phyloP scores from a whole-genome alignment of 1,140 invertebrate genomes.

The Orchesella cincta region DNA sequence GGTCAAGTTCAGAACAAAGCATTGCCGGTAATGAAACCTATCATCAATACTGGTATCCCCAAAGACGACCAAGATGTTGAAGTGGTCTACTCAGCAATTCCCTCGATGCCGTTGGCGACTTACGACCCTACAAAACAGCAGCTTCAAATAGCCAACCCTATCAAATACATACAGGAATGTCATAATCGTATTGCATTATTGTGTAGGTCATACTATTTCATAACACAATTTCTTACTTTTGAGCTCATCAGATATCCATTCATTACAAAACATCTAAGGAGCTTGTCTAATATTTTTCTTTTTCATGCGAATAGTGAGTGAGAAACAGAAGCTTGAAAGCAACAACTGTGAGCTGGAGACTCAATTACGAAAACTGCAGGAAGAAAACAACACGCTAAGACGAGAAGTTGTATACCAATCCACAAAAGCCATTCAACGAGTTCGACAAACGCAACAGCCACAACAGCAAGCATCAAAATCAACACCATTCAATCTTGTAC shows the following conservation, averaged over 20 bases:
- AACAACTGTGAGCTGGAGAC: background rate
- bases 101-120: background rate
- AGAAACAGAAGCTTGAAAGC: constrained; percentile 6
- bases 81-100: too few species aligned
- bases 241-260: background rate
- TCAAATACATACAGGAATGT: constrained; percentile 29
- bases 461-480: background rate
- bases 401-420: constrained; percentile 4
- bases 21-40: too few species aligned
- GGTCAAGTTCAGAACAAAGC: too few species aligned
- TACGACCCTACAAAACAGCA: constrained; percentile 9
- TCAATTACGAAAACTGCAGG: background rate
- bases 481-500: background rate
- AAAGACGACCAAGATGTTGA: too few species aligned
- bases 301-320: background rate
- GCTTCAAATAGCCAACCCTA: constrained; percentile 14
- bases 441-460: background rate
- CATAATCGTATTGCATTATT: constrained; percentile 2
- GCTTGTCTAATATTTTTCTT: too few species aligned
- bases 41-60: too few species aligned
- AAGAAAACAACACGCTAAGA: background rate
- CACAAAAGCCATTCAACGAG: background rate
- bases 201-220: background rate
- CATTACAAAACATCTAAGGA: too few species aligned
- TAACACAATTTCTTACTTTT: background rate